Evolutionary conservation across 2,113 vertebrate species (phyloP), one percentile per base, ranked within the genome.

Genomic region (Sander vitreus): DNA sequence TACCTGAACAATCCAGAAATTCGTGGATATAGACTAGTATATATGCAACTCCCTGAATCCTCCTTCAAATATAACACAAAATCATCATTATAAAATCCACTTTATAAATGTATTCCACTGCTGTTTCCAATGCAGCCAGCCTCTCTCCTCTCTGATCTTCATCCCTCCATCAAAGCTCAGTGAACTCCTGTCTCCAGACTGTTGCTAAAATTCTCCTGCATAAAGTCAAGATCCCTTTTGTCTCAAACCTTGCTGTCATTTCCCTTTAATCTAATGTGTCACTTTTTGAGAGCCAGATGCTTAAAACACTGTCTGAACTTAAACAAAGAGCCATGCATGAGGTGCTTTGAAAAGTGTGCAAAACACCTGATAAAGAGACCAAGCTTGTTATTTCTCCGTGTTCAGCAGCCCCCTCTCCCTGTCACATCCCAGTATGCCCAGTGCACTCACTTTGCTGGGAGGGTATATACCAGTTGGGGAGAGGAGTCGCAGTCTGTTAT

Each of bases 401-500:
- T 80, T 67, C 70, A 18, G 27, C 70, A 74, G 48, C 57, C 23
- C 23, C n/a, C 68, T 66, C 55, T 60, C 47, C 10, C 63, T 48
- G 36, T 85, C 77, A 81, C 68, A 51, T 18, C 50, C 57, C 62
- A 30, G 48, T 70, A 19, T 67, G 67, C 78, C 66, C 58, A 48
- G 51, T 47, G 25, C 51, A 65, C 33, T 33, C 47, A 15, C 63
- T 54, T 62, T 63, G 27, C 63, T 48, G 63, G 59, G 58, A 43
- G 62, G 51, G 48, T 62, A 21, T 10, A 14, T 53, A 81, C 30
- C 75, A 80, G 87, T 78, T 73, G 55, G 66, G 54, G 57, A 77
- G 67, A 53, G 80, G 57, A 79, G 55, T 54, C 21, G 63, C n/a
- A 57, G 71, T 74, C 73, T 87, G 83, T 87, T 84, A 80, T 43